A percentile compares a stretch with the other conserved stretches of the same genome.
Conservation (phyloP, 2,888 invertebrate genomes). For the Branchellion lobata region DNA sequence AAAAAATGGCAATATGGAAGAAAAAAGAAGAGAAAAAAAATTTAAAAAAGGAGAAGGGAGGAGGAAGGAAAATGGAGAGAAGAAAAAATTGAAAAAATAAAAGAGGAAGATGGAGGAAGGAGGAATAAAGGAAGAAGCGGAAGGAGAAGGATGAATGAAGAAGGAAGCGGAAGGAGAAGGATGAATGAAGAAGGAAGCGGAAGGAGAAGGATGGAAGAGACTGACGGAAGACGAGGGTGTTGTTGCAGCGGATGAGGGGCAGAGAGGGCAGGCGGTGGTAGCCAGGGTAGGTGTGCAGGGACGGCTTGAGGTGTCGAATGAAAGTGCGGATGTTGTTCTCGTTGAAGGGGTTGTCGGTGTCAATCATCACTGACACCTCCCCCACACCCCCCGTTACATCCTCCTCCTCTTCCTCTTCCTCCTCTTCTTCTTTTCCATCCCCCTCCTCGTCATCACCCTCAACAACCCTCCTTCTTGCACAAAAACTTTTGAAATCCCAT, state of each 20-base stretch:
- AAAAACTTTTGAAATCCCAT: neutral
- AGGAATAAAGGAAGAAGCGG: too few species aligned
- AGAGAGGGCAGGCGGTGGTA: conserved; percentile 52
- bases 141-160: too few species aligned
- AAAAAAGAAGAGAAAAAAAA: too few species aligned
- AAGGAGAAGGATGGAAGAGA: too few species aligned
- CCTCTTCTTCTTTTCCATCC: neutral
- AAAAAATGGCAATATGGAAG: too few species aligned
- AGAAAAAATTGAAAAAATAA: too few species aligned
- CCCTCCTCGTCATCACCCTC: neutral
- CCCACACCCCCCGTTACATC: neutral
- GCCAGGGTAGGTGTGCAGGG: conserved; percentile 53
- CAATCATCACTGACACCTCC: conserved; percentile 55
- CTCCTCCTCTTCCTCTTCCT: conserved; percentile 7
- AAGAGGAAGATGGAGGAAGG: too few species aligned
- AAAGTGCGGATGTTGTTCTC: conserved; percentile 71
- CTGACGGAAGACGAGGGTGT: too few species aligned
- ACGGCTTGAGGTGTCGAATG: conserved; percentile 66
- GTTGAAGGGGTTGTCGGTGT: conserved; percentile 75
- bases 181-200: too few species aligned
- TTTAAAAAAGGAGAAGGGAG: too few species aligned
- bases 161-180: too few species aligned
- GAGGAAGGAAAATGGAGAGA: too few species aligned
- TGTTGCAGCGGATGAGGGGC: conserved; percentile 24
- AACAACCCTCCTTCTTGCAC: neutral